Base-by-base conservation (phyloP, 2,797 vertebrate species). In the Masticophis lateralis region DNA sequence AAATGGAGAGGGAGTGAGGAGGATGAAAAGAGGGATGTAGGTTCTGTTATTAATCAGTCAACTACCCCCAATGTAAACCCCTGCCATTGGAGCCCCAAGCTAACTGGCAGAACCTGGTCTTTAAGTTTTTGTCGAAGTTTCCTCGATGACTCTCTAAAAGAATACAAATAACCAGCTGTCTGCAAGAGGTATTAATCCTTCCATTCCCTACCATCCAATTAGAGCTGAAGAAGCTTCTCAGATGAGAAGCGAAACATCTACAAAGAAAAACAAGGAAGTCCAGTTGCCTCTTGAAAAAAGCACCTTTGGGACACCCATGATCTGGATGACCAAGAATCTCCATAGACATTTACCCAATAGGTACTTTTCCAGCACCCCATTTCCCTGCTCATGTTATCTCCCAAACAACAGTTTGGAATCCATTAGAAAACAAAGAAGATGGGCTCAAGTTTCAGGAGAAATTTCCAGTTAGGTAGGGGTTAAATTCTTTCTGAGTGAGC, bases 401-500 rank as follows among this genome's bases (percentile, higher is more conserved):
- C 87, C 28, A 88, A 57, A 53, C 6, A 18, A 14, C 10, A 32
- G 11, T 16, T 6, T 66, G 14, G 60, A 90, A 90, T 53, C 5
- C 60, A 47, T 47, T 69, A 12, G 16, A 90, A 66, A 63, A 32
- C 4, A 32, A 56, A 60, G 27, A 25, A n/a, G 0, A 63, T 61
- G 37, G 12, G 51, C 11, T 25, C 37, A 43, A 10, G 25, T 47
- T 61, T 89, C 37, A 63, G 47, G 47, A 53, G 60, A 69, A 12
- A n/a, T 51, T 66, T 63, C 47, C 16, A 53, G 16, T 0, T 69
- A 20, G 10, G 47, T 63, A 66, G 69, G 18, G 61, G n/a, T 89
- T 18, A 89, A 89, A 87, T 61, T 92, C 91, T 87, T 94, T 43
- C 11, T 86, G 87, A 90, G 86, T 69, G 13, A 94, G 53, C 83